Percentiles rank a stretch among this genome's conserved stretches.
phyloP scores from a whole-genome alignment of 2,888 invertebrate genomes.

The Tipula helvola region DNA sequence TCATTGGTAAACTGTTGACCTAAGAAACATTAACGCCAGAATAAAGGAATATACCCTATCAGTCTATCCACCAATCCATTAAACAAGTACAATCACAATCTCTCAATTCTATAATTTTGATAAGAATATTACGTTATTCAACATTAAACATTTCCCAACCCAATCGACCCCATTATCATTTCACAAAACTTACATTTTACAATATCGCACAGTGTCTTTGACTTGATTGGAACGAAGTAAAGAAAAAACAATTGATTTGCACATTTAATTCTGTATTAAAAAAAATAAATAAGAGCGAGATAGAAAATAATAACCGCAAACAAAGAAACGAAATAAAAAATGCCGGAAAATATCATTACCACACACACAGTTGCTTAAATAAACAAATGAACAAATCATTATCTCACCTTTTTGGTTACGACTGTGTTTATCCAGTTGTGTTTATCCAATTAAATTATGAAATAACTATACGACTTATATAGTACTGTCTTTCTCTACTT shows the following conservation, averaged over 20 bases:
- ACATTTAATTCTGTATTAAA: not conserved
- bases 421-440: not conserved
- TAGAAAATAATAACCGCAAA: not conserved
- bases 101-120: too few species aligned
- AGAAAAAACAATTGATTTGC: not conserved
- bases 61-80: too few species aligned
- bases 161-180: not conserved
- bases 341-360: not conserved
- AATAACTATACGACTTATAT: not conserved
- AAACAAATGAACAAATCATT: not conserved
- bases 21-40: too few species aligned
- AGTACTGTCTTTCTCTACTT: not conserved
- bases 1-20: too few species aligned
- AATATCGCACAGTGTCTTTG: not conserved
- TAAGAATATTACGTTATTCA: too few species aligned
- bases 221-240: not conserved
- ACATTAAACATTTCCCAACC: too few species aligned
- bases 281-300: not conserved
- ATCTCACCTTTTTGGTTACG: not conserved
- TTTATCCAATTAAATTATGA: not conserved
- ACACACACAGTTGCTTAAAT: not conserved
- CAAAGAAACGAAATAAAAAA: not conserved
- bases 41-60: too few species aligned
- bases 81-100: too few species aligned
- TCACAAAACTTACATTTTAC: not conserved